Evolutionary conservation across 2,797 vertebrate species (phyloP), one percentile per base, ranked within the genome.

Genomic region (Pseudochaenichthys georgianus): DNA sequence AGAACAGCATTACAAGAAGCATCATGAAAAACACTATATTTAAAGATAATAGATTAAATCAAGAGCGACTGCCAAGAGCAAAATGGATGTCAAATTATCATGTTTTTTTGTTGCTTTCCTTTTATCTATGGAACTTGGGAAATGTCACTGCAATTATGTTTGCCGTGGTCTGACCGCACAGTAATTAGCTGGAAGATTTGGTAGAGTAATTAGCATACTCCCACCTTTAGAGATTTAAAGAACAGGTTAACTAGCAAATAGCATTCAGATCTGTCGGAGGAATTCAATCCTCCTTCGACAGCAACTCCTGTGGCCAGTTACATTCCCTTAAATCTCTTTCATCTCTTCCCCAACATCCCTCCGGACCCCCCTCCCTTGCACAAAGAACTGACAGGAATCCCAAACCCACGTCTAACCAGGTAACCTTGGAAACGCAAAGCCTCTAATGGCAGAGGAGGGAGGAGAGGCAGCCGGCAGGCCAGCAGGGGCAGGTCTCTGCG

Each of bases 351-450:
- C 79, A 74, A 38, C 47, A 42, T 77, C 76, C 64, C 73, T 57
- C 46, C 13, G 65, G 42, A 78, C n/a, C n/a, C n/a, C 50, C 17
- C n/a, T 66, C 62, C 54, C 50, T 64, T 16, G n/a, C 12, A 42
- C 47, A 59, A 55, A 63, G 67, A 64, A 70, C 67, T 70, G 75
- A 88, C 57, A 58, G 77, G 80, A 86, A 83, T 85, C 74, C 79
- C 76, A 81, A 64, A 71, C 77, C 73, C 66, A 80, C 70, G 73
- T 82, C 76, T 59, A 82, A 81, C 70, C 71, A 87, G 77, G 80
- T 91, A 88, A 87, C 83, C 84, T 84, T 80, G 83, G 86, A 81
- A 78, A 90, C 68, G 53, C 47, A 78, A 78, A 75, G 74, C 59
- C 73, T 78, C 66, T 70, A 71, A 85, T 78, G 75, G 77, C 52